phyloP scores from a whole-genome alignment of 2,113 vertebrate species.

The Emydocephalus ijimae region DNA sequence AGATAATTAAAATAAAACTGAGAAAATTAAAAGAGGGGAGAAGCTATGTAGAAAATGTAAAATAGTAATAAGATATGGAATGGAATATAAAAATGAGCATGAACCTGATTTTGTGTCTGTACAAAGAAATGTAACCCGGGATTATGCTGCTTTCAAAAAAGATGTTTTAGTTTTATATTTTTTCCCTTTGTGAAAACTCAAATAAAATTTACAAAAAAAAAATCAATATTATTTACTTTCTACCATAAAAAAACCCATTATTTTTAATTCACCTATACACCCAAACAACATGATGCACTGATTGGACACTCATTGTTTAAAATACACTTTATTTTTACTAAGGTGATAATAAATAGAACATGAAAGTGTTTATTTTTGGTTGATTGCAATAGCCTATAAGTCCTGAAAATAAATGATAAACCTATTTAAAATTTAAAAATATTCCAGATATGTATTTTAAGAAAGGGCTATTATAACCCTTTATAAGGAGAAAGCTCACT shows the following conservation, averaged over 20 bases:
- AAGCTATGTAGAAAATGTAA: too few relatives aligned
- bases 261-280: neutral
- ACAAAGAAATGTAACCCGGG: too few relatives aligned
- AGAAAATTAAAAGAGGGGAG: too few relatives aligned
- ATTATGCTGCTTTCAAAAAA: too few relatives aligned
- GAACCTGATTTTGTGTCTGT: too few relatives aligned
- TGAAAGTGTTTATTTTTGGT: neutral
- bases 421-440: neutral
- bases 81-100: too few relatives aligned
- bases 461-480: neutral
- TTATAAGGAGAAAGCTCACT: neutral
- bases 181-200: too few relatives aligned
- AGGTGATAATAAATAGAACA: neutral
- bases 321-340: neutral
- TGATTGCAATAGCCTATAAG: neutral
- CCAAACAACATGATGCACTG: neutral
- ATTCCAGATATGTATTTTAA: neutral
- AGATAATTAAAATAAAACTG: too few relatives aligned
- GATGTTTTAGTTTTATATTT: too few relatives aligned
- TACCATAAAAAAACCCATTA: neutral
- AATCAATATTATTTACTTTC: neutral
- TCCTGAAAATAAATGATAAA: neutral
- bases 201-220: neutral
- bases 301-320: neutral
- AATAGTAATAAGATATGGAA: too few relatives aligned